Conservation (phyloP, 2,888 invertebrate genomes). For the Mythimna pallens region DNA sequence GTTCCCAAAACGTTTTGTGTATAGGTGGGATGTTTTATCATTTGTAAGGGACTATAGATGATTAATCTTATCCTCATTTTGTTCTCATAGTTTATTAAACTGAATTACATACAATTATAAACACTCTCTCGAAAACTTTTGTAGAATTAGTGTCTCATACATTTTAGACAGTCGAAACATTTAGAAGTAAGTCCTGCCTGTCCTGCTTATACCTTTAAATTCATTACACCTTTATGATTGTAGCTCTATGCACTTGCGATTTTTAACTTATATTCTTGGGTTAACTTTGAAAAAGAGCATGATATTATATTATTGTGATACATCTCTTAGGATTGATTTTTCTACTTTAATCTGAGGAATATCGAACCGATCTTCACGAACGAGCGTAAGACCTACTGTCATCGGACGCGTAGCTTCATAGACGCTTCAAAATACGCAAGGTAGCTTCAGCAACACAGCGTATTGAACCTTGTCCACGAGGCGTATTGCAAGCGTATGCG, state of each 20-base stretch:
- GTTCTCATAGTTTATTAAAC: background rate
- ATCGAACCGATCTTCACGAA: no score
- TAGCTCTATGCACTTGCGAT: background rate
- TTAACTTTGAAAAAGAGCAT: background rate
- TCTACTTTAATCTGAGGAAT: no score
- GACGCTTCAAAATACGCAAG: no score
- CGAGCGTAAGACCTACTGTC: no score
- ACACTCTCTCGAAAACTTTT: background rate
- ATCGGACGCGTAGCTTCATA: no score
- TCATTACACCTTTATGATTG: constrained; percentile 26
- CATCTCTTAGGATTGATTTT: background rate
- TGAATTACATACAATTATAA: background rate
- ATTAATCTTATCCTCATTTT: constrained; percentile 3
- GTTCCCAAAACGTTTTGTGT: no score
- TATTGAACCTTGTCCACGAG: no score
- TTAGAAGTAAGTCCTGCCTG: background rate
- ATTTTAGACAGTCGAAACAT: background rate
- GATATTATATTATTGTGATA: background rate
- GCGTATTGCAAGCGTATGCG: no score
- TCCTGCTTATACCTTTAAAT: constrained; percentile 20
- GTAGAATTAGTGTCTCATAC: background rate
- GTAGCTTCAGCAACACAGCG: no score
- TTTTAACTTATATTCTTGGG: constrained; percentile 17
- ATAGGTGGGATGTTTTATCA: no score
- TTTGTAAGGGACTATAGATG: no score